These are phyloP conservation scores for Folsomia manolachei DNA, from an alignment of 2,888 invertebrate species.

Conservation along the genomic window DNA sequence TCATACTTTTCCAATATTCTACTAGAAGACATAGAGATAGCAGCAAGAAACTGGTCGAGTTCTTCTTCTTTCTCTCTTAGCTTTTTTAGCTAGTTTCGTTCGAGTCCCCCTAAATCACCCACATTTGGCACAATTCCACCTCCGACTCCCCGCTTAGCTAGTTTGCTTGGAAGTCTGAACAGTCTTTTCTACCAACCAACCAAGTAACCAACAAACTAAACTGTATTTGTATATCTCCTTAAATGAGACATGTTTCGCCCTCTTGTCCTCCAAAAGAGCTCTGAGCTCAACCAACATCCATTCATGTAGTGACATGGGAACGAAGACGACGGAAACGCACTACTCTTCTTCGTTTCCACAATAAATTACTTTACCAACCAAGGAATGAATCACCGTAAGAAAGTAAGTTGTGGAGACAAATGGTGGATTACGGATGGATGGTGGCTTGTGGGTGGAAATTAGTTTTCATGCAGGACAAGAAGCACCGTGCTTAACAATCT, in stretches of 20 bases:
- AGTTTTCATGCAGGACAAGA: background rate
- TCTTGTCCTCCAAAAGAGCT: background rate
- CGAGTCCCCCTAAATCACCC: constrained; percentile 12
- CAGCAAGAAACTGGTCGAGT: no score
- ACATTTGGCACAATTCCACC: constrained; percentile 20
- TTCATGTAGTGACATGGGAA: no score
- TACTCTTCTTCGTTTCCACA: background rate
- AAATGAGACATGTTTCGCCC: constrained; percentile 1
- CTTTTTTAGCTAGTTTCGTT: background rate
- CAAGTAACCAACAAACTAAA: background rate
- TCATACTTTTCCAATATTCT: no score
- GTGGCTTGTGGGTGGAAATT: background rate
- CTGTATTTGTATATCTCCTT: constrained; percentile 3
- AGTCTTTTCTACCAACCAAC: background rate
- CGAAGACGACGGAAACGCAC: no score
- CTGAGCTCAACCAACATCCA: background rate
- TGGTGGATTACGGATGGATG: background rate
- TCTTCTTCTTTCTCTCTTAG: background rate
- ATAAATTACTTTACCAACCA: background rate
- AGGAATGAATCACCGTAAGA: no score
- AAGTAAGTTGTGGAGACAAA: background rate
- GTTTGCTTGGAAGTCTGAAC: background rate
- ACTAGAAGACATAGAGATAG: no score
- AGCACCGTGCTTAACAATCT: no score
- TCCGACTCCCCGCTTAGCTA: background rate